Evolutionary conservation across 2,113 vertebrate genomes (phyloP).

Genomic region (Poecilia latipinna): DNA sequence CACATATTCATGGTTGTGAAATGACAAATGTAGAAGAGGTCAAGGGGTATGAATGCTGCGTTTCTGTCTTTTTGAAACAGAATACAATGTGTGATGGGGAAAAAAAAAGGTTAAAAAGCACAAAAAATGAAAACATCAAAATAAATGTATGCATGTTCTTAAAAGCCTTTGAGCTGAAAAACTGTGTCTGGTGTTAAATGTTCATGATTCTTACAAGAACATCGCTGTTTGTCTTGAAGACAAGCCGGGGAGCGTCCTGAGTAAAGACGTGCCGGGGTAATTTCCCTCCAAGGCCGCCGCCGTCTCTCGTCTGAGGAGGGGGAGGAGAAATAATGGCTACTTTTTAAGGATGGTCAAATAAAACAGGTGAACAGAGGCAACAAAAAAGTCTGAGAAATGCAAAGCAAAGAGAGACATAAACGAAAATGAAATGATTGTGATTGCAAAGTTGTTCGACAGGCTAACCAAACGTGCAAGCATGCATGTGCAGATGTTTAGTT

Average conservation of each 20-base stretch:
- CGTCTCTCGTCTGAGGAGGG: constrained; percentile 97
- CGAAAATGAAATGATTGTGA: constrained; percentile 65
- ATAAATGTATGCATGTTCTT: constrained; percentile 34
- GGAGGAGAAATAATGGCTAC: constrained; percentile 96
- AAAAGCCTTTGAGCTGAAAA: constrained; percentile 55
- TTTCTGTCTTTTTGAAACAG: background rate
- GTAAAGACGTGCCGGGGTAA: constrained; percentile 98
- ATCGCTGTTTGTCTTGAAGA: constrained; percentile 99
- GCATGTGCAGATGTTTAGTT: constrained; percentile 53
- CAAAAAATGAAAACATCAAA: constrained; percentile 49
- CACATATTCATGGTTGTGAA: background rate
- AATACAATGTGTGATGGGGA: constrained; percentile 40
- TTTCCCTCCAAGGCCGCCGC: constrained; percentile 98
- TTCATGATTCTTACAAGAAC: constrained; percentile 98
- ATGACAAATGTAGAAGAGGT: background rate
- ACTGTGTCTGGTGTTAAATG: constrained; percentile 87
- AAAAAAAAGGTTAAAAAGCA: constrained; percentile 70
- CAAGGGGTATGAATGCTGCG: background rate
- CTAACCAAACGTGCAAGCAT: background rate
- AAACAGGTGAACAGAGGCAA: constrained; percentile 82
- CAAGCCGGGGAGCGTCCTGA: constrained; percentile 99
- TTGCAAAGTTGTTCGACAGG: constrained; percentile 43
- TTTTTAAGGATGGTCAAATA: constrained; percentile 98
- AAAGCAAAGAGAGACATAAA: constrained; percentile 69
- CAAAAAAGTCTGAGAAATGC: constrained; percentile 87